Percentiles rank a stretch among this genome's conserved stretches.
Conservation (phyloP, 92 coral and sea anemone species). For the Actinostola sp. region DNA sequence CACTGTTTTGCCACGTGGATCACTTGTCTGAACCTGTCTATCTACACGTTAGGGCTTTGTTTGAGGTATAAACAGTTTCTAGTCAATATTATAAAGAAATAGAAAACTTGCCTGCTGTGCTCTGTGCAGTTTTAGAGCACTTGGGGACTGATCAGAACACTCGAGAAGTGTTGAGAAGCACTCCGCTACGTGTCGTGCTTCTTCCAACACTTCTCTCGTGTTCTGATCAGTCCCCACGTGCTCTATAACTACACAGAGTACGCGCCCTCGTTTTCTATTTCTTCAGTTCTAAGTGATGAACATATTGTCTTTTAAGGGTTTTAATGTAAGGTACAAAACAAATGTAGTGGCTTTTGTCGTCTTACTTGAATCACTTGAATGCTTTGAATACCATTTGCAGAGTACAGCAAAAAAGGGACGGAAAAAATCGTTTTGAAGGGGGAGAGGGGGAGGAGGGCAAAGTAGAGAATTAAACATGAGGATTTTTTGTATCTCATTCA, state of each 20-base stretch:
- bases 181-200: no score
- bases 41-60: conserved; percentile 72
- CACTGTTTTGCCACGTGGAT: conserved; percentile 75
- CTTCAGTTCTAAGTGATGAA: no score
- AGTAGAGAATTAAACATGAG: no score
- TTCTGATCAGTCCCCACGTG: conserved; percentile 2
- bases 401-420: no score
- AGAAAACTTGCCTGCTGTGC: conserved; percentile 14
- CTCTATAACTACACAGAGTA: conserved; percentile 1
- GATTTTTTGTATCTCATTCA: no score
- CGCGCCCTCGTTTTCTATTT: not conserved
- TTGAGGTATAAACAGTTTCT: conserved; percentile 62
- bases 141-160: conserved; percentile 9
- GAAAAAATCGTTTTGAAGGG: no score
- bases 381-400: no score
- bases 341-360: no score
- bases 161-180: conserved; percentile 5
- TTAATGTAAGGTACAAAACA: no score
- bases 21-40: conserved; percentile 84
- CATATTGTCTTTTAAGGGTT: no score
- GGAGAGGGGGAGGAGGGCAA: no score
- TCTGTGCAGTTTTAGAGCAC: conserved; percentile 7
- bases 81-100: not conserved
- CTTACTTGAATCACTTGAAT: no score
- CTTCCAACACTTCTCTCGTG: conserved; percentile 10